Evolutionary conservation across 2,113 vertebrate genomes (phyloP).

Genomic region (Raja brachyura): DNA sequence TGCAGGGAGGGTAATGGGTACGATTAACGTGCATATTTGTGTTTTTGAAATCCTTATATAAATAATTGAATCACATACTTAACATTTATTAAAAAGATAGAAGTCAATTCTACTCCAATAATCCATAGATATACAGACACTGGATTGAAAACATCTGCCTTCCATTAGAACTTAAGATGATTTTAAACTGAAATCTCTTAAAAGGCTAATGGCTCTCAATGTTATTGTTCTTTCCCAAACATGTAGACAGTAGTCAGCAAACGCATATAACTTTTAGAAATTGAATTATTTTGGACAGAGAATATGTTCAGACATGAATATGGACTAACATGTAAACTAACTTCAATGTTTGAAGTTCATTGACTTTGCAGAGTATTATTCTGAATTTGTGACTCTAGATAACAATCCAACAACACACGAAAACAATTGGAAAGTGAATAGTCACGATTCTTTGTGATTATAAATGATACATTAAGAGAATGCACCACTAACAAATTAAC

Average conservation of each 20-base stretch:
- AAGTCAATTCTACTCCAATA: background rate
- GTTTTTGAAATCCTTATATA: background rate
- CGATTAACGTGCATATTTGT: background rate
- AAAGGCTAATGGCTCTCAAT: background rate
- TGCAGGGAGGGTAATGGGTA: background rate
- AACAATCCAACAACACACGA: background rate
- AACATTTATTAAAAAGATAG: background rate
- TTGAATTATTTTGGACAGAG: background rate
- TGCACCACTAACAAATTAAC: background rate
- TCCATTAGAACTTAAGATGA: background rate
- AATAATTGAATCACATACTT: background rate
- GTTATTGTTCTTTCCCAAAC: background rate
- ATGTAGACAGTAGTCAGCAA: background rate
- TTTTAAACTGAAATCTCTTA: background rate
- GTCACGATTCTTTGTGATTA: background rate
- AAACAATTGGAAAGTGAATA: background rate
- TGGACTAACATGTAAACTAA: background rate
- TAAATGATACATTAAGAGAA: background rate
- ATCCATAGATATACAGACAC: background rate
- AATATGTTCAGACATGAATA: background rate
- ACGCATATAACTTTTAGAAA: background rate
- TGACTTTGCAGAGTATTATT: background rate
- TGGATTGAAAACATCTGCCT: background rate
- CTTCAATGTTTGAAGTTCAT: background rate
- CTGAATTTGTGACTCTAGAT: background rate